phyloP scores from a whole-genome alignment of 1,140 invertebrate genomes.

The Neoseiulus cucumeris region DNA sequence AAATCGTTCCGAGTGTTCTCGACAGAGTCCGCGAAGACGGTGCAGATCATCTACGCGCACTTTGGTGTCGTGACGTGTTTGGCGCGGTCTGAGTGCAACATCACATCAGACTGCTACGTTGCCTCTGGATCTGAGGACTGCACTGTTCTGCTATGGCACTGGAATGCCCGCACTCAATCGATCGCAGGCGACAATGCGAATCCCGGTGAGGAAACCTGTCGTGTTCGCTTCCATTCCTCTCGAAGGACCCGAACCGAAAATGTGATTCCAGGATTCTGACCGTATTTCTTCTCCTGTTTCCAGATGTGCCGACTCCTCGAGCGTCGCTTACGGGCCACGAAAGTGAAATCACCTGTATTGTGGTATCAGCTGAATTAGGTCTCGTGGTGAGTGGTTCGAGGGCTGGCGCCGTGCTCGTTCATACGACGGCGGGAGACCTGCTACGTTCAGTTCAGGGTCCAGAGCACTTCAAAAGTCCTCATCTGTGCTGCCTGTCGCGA shows the following conservation, averaged over 20 bases:
- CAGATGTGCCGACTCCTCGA: conserved; percentile 67
- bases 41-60: conserved; percentile 95
- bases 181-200: conserved; percentile 67
- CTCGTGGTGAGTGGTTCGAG: conserved; percentile 68
- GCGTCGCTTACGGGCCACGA: conserved; percentile 93
- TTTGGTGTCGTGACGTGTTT: conserved; percentile 95
- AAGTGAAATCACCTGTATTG: conserved; percentile 75
- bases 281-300: conserved; percentile 13
- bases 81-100: conserved; percentile 87
- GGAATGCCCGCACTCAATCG: conserved; percentile 83
- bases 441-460: conserved; percentile 68
- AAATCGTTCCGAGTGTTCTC: conserved; percentile 95
- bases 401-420: conserved; percentile 76
- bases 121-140: conserved; percentile 93
- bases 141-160: conserved; percentile 93
- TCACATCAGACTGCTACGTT: conserved; percentile 94
- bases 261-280: too few species aligned
- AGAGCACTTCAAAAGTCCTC: conserved; percentile 49
- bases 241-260: too few species aligned
- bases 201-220: conserved; percentile 14
- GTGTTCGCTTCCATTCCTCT: not conserved
- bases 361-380: conserved; percentile 90
- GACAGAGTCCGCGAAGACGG: conserved; percentile 88
- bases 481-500: conserved; percentile 73
- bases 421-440: conserved; percentile 95